phyloP scores from a whole-genome alignment of 2,888 invertebrate species.

The Omphaloscelis lunosa region DNA sequence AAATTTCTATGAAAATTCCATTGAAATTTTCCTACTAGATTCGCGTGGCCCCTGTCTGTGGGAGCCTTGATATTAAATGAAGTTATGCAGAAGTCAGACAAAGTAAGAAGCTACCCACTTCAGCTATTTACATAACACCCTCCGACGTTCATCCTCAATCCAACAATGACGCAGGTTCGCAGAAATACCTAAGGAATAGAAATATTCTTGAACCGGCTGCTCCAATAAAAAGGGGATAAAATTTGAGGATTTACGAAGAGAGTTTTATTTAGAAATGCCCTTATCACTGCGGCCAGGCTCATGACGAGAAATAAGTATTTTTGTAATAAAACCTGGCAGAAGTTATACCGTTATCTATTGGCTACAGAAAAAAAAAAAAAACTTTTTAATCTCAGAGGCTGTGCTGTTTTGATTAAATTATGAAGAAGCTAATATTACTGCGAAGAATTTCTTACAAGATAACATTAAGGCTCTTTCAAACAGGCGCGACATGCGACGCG shows the following conservation, averaged over 20 bases:
- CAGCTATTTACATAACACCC: slow-evolving; percentile 26
- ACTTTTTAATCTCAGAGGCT: slow-evolving; percentile 62
- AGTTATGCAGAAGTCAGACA: neutral
- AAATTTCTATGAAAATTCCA: too few species aligned
- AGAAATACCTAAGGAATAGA: slow-evolving; percentile 55
- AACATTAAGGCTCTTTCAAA: too few species aligned
- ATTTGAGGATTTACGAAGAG: slow-evolving; percentile 57
- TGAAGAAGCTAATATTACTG: slow-evolving; percentile 43
- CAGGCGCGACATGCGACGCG: too few species aligned
- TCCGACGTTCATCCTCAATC: slow-evolving; percentile 12
- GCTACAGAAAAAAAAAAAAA: slow-evolving; percentile 59
- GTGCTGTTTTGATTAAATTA: slow-evolving; percentile 66
- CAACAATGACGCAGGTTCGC: slow-evolving; percentile 25
- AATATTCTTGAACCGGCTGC: slow-evolving; percentile 60
- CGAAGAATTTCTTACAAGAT: slow-evolving; percentile 25
- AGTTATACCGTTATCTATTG: slow-evolving; percentile 62
- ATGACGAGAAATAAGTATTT: slow-evolving; percentile 62
- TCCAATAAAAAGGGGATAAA: slow-evolving; percentile 67
- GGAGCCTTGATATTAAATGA: too few species aligned
- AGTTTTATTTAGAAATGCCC: slow-evolving; percentile 65
- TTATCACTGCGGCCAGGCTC: slow-evolving; percentile 68
- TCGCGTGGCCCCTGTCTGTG: too few species aligned
- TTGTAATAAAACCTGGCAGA: slow-evolving; percentile 49
- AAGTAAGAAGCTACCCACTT: neutral
- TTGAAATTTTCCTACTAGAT: too few species aligned